Evolutionary conservation across 1,140 invertebrate genomes (phyloP), one percentile per base, ranked within the genome.

Genomic region (Drosophila quadrilineata): DNA sequence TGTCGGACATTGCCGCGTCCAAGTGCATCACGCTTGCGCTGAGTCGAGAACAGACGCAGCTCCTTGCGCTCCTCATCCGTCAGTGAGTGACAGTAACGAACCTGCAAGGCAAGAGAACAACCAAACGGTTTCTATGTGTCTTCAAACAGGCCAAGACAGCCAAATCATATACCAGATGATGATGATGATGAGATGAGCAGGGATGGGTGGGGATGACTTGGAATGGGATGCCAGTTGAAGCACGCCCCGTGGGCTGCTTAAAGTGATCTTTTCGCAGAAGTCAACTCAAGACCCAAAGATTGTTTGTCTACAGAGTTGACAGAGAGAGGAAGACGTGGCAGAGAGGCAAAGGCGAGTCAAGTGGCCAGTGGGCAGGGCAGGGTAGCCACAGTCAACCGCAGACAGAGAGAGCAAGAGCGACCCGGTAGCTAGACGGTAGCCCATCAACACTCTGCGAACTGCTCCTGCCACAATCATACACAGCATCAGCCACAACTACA

Each of bases 61-160:
- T 99, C 98, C 88, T 96, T 95, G 74, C 96, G 94, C 90, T 97
- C 97, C 89, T 98, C 97, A 87, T 98, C 97, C 38, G 93, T 94
- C 52, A 99, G 93, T 41, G 94, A 94, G 90, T 96, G 97, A 91
- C 98, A 99, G 92, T 99, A 99, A 56, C 97, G 93, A 45, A 96
- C 95, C 92, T 94, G 79, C 56, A 88, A 74, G 69, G 75, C 72
- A 64, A 88, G 69, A 59, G 68, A 64, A 60, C 62, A 75, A 73
- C 56, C 54, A 64, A 71, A 72, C 29, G 59, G 12, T 35, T 35
- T 35, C 16, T 35, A 14, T 10, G 4, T 35, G 5, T 35, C 1
- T 14, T n/a, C 16, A 38, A 10, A 24, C 40, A 43, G 16, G 6
- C 8, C n/a, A n/a, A 57, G 71, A 84, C 79, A 79, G 70, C 22